Percentiles rank a stretch among this genome's conserved stretches.
Evolutionary conservation across 2,888 invertebrate species (phyloP).

Genomic region (Andrena bicolor): DNA sequence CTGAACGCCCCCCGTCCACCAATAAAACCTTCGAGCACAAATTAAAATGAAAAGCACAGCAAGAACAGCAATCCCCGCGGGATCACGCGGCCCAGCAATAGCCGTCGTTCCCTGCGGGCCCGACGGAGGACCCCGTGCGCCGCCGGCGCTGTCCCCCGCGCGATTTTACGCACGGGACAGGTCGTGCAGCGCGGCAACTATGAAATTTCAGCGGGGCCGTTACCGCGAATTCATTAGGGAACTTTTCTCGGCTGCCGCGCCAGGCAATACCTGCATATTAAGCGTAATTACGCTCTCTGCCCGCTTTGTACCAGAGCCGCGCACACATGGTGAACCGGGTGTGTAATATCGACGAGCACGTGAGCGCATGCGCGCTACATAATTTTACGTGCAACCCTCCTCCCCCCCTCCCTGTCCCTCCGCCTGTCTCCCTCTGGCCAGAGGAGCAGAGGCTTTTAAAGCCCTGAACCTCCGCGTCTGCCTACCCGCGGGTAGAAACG

Average conservation of each 20-base stretch:
- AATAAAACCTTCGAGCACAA: slow-evolving; percentile 3
- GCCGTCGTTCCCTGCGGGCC: slow-evolving; percentile 16
- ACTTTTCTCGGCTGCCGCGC: slow-evolving; percentile 49
- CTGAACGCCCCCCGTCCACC: not conserved
- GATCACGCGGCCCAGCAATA: slow-evolving; percentile 34
- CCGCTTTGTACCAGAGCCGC: slow-evolving; percentile 46
- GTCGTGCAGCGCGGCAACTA: slow-evolving; percentile 47
- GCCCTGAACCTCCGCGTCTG: slow-evolving; percentile 20
- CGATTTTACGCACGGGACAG: slow-evolving; percentile 38
- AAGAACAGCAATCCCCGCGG: slow-evolving; percentile 2
- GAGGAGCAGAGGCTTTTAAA: slow-evolving; percentile 48
- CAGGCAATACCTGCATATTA: slow-evolving; percentile 64
- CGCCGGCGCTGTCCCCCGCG: slow-evolving; percentile 1
- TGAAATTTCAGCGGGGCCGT: slow-evolving; percentile 57
- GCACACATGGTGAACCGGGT: slow-evolving; percentile 55
- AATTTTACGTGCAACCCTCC: slow-evolving; percentile 67
- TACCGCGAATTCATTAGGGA: slow-evolving; percentile 63
- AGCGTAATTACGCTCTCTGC: slow-evolving; percentile 63
- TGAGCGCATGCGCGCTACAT: slow-evolving; percentile 70
- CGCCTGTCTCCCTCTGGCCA: not conserved
- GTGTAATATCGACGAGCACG: slow-evolving; percentile 77
- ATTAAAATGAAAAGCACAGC: not conserved
- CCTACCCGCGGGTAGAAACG: slow-evolving; percentile 43
- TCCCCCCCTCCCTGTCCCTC: not conserved
- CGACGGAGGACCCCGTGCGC: not conserved